A percentile compares a stretch with the other conserved stretches of the same genome.
Evolutionary conservation across 2,888 invertebrate genomes (phyloP).

Genomic region (Pristionchus maxplancki): DNA sequence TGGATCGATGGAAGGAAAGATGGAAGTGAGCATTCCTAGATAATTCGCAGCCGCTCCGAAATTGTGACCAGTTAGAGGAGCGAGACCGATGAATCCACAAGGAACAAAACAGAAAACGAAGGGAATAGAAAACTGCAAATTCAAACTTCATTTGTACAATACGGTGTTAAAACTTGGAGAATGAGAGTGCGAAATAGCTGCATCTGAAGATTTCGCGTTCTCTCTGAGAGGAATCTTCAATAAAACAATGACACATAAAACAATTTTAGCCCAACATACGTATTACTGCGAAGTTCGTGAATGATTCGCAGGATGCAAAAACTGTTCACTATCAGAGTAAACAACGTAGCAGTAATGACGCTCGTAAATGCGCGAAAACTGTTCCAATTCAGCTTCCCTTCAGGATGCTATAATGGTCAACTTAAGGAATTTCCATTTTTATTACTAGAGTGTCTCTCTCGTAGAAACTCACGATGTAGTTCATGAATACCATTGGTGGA

Average conservation of each 20-base stretch:
- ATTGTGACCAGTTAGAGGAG: not conserved
- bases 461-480: no score
- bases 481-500: no score
- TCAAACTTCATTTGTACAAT: not conserved
- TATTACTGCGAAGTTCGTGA: not conserved
- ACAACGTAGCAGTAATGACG: no score
- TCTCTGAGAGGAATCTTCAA: not conserved
- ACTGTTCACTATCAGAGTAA: no score
- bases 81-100: not conserved
- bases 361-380: no score
- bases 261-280: not conserved
- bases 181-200: not conserved
- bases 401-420: no score
- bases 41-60: not conserved
- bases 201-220: not conserved
- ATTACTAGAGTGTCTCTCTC: no score
- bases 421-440: no score
- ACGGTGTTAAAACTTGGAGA: not conserved
- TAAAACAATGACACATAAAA: not conserved
- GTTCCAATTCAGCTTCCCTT: no score
- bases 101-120: not conserved
- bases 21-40: not conserved
- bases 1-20: not conserved
- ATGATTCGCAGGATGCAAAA: not conserved
- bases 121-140: not conserved